Percentiles rank a stretch among this genome's conserved stretches.
phyloP scores from a whole-genome alignment of 2,888 invertebrate genomes.

The Heliconius sara region DNA sequence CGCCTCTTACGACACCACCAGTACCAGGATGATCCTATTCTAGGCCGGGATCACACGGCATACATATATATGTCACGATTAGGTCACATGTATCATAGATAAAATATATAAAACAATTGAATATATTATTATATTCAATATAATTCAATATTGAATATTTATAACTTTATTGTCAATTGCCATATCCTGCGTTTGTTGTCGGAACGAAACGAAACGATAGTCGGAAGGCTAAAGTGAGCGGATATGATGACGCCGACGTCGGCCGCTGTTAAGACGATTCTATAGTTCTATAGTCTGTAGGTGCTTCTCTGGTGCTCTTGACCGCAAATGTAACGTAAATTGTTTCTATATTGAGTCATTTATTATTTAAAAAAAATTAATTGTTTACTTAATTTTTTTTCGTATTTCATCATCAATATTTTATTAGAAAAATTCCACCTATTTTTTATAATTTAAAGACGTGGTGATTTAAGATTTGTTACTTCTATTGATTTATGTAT shows the following conservation, averaged over 20 bases:
- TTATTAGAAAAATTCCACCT: background rate
- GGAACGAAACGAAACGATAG: too few relatives aligned
- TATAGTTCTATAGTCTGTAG: background rate
- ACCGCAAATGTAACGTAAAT: background rate
- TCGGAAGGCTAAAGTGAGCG: constrained; percentile 54
- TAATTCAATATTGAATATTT: background rate
- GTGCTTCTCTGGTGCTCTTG: background rate
- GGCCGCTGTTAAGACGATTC: constrained; percentile 39
- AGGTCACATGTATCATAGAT: constrained; percentile 26
- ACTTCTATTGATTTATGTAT: background rate
- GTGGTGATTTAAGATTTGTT: background rate
- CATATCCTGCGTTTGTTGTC: constrained; percentile 41
- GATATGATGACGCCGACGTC: constrained; percentile 56
- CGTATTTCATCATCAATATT: background rate
- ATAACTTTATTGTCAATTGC: constrained; percentile 19
- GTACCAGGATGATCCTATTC: too few relatives aligned
- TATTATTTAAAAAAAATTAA: background rate
- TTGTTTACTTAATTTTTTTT: background rate
- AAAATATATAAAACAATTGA: constrained; percentile 30
- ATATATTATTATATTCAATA: too few relatives aligned
- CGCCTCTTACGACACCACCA: too few relatives aligned
- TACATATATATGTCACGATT: too few relatives aligned
- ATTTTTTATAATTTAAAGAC: background rate
- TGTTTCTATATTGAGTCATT: background rate
- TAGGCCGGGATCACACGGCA: too few relatives aligned